Base-by-base conservation (phyloP, 2,797 vertebrate genomes). In the Centropyge bicolor region DNA sequence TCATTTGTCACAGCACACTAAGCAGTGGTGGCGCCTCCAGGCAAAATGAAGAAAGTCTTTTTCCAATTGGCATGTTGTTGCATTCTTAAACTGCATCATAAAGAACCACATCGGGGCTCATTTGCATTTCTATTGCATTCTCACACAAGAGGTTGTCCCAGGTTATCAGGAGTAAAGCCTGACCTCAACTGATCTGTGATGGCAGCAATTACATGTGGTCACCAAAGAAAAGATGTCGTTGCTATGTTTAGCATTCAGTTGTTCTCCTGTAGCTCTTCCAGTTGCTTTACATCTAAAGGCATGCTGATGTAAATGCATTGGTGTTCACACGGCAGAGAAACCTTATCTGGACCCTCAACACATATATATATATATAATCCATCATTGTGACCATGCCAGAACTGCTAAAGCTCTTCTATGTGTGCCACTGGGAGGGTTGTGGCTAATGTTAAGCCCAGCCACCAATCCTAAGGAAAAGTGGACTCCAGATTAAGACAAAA, bases 81-180 rank as follows among this genome's bases (percentile, higher is more conserved):
- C 51, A 16, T 70, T 83, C 70, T 64, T 84, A 74, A 80, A 82
- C 68, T 46, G 60, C 73, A 48, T 60, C 73, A 70, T 64, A 68
- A 74, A 62, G 43, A 8, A 0, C 35, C 51, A 67, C 27, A 65
- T 70, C 60, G 43, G 43, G 45, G 46, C 52, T 60, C 17, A 83
- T 88, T 85, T 85, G 67, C 65, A 88, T 83, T 86, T 84, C 76
- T 65, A 76, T 62, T 67, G 65, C 40, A 22, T 56, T 62, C 62
- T 65, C 27, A 35, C 43, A 51, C 14, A 41, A 43, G 45, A 54
- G 51, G 45, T 43, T 76, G 36, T 38, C 27, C 22, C 22, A 35
- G 62, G 48, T 71, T 36, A 27, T 8, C 8, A 52, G n/a, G 35
- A 49, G 43, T 7, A 22, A 54, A 61, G 56, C 69, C 57, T 1